phyloP scores from a whole-genome alignment of 2,113 vertebrate species.

The Engystomops pustulosus region DNA sequence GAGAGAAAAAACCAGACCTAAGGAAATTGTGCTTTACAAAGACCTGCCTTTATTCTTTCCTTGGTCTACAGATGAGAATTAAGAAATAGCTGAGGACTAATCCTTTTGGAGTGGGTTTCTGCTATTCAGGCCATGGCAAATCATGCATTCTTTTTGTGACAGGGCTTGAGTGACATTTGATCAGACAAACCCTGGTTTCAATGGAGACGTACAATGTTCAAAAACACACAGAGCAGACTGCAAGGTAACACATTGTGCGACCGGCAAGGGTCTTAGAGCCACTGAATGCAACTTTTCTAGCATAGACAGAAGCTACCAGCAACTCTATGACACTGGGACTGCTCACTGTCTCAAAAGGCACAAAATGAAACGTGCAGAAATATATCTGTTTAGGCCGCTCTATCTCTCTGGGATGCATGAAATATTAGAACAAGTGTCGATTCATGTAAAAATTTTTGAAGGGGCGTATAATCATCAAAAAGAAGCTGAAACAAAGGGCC shows the following conservation, averaged over 20 bases:
- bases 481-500: conserved; percentile 38
- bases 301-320: conserved; percentile 32
- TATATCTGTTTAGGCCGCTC: conserved; percentile 23
- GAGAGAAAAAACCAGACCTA: conserved; percentile 39
- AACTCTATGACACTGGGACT: conserved; percentile 25
- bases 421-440: conserved; percentile 52
- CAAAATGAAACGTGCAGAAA: conserved; percentile 13
- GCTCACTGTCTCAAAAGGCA: conserved; percentile 9
- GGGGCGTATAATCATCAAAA: conserved; percentile 52
- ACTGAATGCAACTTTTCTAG: conserved; percentile 39
- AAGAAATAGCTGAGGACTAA: conserved; percentile 54
- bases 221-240: conserved; percentile 52
- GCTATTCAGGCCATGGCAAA: conserved; percentile 51
- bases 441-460: conserved; percentile 46
- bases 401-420: conserved; percentile 17
- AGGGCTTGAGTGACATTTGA: conserved; percentile 59
- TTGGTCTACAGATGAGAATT: conserved; percentile 47
- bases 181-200: conserved; percentile 53
- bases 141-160: conserved; percentile 55
- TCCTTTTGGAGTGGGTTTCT: conserved; percentile 44
- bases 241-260: conserved; percentile 44
- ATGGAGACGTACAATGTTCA: conserved; percentile 48
- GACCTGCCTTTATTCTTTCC: conserved; percentile 51
- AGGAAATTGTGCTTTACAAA: conserved; percentile 62
- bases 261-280: conserved; percentile 5